These are phyloP conservation scores for Malurus elegans DNA, from an alignment of 2,113 vertebrate genomes.

Conservation along the genomic window DNA sequence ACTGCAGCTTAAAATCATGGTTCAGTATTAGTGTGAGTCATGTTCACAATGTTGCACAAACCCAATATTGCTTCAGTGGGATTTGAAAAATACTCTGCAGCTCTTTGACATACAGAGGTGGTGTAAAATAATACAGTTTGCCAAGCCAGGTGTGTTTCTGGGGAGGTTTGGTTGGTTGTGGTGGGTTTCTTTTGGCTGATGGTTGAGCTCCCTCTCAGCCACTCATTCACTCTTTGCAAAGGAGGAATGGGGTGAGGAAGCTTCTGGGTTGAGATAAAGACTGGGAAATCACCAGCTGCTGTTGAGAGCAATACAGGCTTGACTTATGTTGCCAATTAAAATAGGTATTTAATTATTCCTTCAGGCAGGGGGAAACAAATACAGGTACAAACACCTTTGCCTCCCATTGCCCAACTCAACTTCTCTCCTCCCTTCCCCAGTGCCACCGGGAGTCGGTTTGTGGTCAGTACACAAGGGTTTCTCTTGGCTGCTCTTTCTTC, in stretches of 20 bases:
- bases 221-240: neutral
- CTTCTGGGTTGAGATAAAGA: neutral
- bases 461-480: neutral
- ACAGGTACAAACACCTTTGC: neutral
- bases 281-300: neutral
- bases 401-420: neutral
- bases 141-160: neutral
- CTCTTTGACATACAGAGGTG: neutral
- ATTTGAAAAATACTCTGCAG: neutral
- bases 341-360: neutral
- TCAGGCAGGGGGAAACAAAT: neutral
- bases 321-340: neutral
- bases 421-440: neutral
- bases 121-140: neutral
- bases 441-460: neutral
- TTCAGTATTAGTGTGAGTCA: neutral
- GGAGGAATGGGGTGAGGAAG: neutral
- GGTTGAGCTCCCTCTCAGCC: neutral
- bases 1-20: accelerated
- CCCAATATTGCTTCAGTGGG: neutral
- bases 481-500: neutral
- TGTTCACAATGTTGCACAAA: neutral
- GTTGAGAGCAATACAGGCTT: neutral
- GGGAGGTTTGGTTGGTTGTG: neutral
- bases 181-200: neutral